Base-by-base conservation (phyloP, 2,113 vertebrate genomes). In the Cacatua alba region DNA sequence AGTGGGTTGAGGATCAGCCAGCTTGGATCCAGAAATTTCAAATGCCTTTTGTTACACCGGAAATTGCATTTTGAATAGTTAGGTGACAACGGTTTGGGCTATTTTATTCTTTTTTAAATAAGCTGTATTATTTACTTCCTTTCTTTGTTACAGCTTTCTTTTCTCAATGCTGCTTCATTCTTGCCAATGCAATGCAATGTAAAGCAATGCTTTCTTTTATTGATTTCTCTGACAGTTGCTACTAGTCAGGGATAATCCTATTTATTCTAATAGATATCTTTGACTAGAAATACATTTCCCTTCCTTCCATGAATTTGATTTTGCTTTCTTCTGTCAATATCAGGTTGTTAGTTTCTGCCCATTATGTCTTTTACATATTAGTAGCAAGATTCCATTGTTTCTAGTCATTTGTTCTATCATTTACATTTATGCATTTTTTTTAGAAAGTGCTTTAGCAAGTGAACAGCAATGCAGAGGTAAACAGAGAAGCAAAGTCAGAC, bases 401-500 rank as follows among this genome's bases (percentile, higher is more conserved):
- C 17, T 31, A 49, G 29, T 25, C 55, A 51, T 60, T 51, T 55
- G 4, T 55, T 72, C 19, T 65, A 17, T 71, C 14, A 52, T 67
- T 70, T 39, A 63, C 41, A 33, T n/a, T 57, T 57, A 7, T 29
- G 5, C 2, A 11, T 11, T 55, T 80, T 68, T 78, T 60, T 57
- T 21, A 13, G 11, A 17, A 72, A 41, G 7, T 43, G 7, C 4
- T 65, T 69, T 60, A 69, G 6, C 13, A 65, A 70, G 23, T 20
- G 12, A 76, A 17, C 7, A 46, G 10, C 23, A 81, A 26, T 17
- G 18, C 29, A 82, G 13, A 80, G 5, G 2, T 2, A 18, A 76
- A 63, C 0, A 74, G 9, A 59, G 6, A 11, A 82, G 70, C 75
- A 91, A 79, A 62, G 0, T 1, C 2, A 53, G 7, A 26, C 6